phyloP scores from a whole-genome alignment of 1,140 invertebrate genomes.

The Nomia melanderi region DNA sequence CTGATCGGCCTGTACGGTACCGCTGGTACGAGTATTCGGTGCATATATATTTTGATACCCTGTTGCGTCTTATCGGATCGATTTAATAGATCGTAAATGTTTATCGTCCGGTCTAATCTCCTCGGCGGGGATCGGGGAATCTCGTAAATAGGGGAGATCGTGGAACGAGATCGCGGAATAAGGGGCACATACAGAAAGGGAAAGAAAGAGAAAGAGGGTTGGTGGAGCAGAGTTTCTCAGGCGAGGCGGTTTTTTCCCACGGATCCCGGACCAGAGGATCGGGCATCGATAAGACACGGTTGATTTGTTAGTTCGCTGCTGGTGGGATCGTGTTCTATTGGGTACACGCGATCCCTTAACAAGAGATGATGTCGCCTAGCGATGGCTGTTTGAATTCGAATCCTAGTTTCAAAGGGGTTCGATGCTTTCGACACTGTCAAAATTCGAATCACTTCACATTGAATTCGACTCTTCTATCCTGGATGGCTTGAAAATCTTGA shows the following conservation, averaged over 20 bases:
- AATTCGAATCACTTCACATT: too few species aligned
- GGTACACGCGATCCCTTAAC: slow-evolving; percentile 30
- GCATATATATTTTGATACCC: slow-evolving; percentile 26
- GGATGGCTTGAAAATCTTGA: too few species aligned
- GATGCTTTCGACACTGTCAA: too few species aligned
- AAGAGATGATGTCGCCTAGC: too few species aligned
- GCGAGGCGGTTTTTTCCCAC: slow-evolving; percentile 42
- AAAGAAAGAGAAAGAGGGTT: too few species aligned
- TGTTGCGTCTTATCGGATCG: slow-evolving; percentile 15
- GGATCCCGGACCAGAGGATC: slow-evolving; percentile 2
- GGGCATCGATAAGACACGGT: slow-evolving; percentile 45
- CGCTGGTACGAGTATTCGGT: not conserved
- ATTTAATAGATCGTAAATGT: slow-evolving; percentile 49
- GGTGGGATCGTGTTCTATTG: not conserved
- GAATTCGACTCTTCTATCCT: too few species aligned
- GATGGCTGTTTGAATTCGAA: too few species aligned
- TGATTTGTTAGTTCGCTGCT: slow-evolving; percentile 51
- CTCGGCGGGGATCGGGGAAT: slow-evolving; percentile 5
- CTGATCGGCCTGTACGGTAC: not conserved
- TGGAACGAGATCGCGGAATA: slow-evolving; percentile 9
- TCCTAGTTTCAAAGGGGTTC: too few species aligned
- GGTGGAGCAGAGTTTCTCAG: slow-evolving; percentile 23
- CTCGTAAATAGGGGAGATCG: slow-evolving; percentile 37
- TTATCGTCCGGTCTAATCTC: slow-evolving; percentile 35
- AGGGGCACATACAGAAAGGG: too few species aligned